Evolutionary conservation across 2,797 vertebrate genomes (phyloP).

Genomic region (Schizopygopsis malacanthus): DNA sequence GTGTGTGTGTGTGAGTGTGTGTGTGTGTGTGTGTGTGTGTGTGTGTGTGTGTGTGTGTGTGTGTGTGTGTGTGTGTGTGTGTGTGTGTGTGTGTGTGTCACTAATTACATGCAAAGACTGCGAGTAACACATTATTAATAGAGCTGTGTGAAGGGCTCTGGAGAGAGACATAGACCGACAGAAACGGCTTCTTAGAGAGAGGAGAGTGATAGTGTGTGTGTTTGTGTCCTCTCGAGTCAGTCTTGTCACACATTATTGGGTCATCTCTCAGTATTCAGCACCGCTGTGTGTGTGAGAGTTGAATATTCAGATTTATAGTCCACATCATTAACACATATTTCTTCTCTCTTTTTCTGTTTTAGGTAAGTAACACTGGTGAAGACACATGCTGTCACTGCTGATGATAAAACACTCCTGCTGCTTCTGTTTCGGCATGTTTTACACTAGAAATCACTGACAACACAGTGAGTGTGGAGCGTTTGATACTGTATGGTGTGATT

Average conservation of each 20-base stretch:
- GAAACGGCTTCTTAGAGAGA: constrained; percentile 29
- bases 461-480: background rate
- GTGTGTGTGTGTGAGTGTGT: too few species aligned
- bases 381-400: constrained; percentile 3
- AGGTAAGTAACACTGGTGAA: constrained; percentile 48
- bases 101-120: constrained; percentile 26
- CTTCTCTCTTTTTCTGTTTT: constrained; percentile 38
- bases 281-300: background rate
- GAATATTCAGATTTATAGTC: background rate
- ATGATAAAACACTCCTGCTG: constrained; percentile 15
- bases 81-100: background rate
- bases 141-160: constrained; percentile 26
- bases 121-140: constrained; percentile 55
- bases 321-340: constrained; percentile 11
- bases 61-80: too few species aligned
- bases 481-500: background rate
- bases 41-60: background rate
- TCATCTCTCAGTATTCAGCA: constrained; percentile 19
- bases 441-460: background rate
- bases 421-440: background rate
- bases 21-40: constrained; percentile 2
- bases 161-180: background rate
- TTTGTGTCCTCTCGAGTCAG: background rate
- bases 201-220: constrained; percentile 11
- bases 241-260: constrained; percentile 24